Conservation (phyloP, 2,797 vertebrate genomes). For the Helarctos malayanus region DNA sequence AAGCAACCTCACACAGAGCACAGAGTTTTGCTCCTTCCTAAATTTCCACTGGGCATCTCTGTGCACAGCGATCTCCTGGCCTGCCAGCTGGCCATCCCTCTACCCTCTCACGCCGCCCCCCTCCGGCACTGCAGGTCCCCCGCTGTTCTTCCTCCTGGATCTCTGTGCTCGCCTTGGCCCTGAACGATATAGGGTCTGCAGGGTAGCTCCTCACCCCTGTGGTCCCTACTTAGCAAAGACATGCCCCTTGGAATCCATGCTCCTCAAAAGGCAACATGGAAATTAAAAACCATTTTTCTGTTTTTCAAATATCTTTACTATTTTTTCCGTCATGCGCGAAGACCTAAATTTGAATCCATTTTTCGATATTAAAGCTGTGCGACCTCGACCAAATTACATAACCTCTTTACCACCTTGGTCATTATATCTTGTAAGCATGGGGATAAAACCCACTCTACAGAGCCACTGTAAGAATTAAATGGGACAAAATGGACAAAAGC, state of each 20-base stretch:
- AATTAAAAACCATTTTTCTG: slow-evolving; percentile 9
- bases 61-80: neutral
- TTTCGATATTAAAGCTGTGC: neutral
- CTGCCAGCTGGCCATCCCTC: neutral
- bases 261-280: neutral
- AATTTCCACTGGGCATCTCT: neutral
- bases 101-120: neutral
- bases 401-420: neutral
- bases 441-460: neutral
- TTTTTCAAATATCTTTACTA: neutral
- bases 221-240: neutral
- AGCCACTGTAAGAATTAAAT: neutral
- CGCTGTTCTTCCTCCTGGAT: neutral
- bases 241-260: neutral
- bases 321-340: neutral
- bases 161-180: neutral
- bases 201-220: neutral
- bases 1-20: neutral
- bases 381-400: neutral
- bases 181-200: neutral
- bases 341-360: neutral
- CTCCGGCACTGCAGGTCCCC: neutral
- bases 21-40: neutral
- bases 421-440: neutral
- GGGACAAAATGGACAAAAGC: neutral